These are phyloP conservation scores for Polyergus mexicanus DNA, from an alignment of 1,140 invertebrate genomes.

Conservation along the genomic window DNA sequence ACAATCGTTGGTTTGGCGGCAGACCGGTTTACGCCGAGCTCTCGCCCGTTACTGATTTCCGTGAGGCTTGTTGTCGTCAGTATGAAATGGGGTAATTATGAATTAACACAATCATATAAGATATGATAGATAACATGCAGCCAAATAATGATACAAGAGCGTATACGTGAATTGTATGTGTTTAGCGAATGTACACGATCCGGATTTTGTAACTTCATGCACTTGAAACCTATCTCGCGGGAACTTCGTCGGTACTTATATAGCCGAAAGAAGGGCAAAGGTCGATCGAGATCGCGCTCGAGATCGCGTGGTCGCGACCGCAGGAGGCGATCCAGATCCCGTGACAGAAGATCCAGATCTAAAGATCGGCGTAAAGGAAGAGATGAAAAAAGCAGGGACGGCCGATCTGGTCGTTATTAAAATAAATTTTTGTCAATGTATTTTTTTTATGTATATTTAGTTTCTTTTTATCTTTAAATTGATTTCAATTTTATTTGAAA, in stretches of 20 bases:
- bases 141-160: not conserved
- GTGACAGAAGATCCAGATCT: constrained; percentile 83
- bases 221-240: constrained; percentile 98
- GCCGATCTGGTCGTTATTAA: constrained; percentile 86
- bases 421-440: constrained; percentile 26
- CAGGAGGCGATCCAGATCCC: constrained; percentile 84
- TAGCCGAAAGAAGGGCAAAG: constrained; percentile 82
- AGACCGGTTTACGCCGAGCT: constrained; percentile 98
- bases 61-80: constrained; percentile 99
- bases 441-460: not conserved
- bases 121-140: not conserved
- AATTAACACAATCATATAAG: not conserved
- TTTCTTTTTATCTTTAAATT: not conserved
- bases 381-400: constrained; percentile 84
- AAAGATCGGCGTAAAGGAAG: constrained; percentile 78
- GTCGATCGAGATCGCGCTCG: constrained; percentile 84
- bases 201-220: constrained; percentile 99
- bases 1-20: constrained; percentile 99
- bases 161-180: constrained; percentile 1
- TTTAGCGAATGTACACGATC: constrained; percentile 96
- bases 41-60: constrained; percentile 99
- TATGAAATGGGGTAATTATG: constrained; percentile 96
- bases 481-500: not conserved
- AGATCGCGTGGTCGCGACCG: constrained; percentile 79
- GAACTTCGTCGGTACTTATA: constrained; percentile 92